Evolutionary conservation across 2,888 invertebrate species (phyloP), one percentile per base, ranked within the genome.

Genomic region (Saturnia japonica): DNA sequence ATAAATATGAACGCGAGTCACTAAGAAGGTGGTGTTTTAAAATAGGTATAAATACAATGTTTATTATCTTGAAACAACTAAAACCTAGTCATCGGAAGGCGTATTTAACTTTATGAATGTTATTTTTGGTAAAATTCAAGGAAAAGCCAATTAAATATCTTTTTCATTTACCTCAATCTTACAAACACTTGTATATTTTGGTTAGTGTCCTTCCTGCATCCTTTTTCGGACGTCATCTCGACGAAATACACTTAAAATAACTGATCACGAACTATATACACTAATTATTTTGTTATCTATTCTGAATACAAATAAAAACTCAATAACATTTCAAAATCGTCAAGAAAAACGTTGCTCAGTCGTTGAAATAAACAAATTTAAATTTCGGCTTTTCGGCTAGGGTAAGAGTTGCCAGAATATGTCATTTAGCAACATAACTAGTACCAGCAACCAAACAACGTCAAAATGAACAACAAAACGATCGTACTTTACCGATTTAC

Each of bases 121-220:
- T 14, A 25, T 60, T 60, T 25, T 12, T 14, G 2, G 28, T 28
- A 14, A 14, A 28, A 12, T 28, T 6, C 3, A 28, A 60, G 6
- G 6, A 60, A 25, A 60, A 60, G 12, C 16, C 2, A 60, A 60
- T 16, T 12, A 11, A 1, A 57, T 12, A 12, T 11, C 9, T 28
- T 60, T n/a, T 70, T 25, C 43, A 69, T 64, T 94, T 94, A 98
- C 98, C 98, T 96, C 76, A 97, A 95, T 82, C 98, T 95, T 45
- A 97, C 97, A 83, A 97, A 98, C 68, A 98, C 98, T 90, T 98
- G 97, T 78, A 98, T 97, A 82, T 97, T 97, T 90, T 98, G 97
- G 83, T 96, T 96, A 84, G 95, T 95, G 60, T 95, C 95, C 80
- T 95, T 94, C 74, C 87, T 87, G 79, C 78, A 80, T 81, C 80